Percentiles rank a stretch among this genome's conserved stretches.
Conservation (phyloP, 2,797 vertebrate species). For the Iguana delicatissima region DNA sequence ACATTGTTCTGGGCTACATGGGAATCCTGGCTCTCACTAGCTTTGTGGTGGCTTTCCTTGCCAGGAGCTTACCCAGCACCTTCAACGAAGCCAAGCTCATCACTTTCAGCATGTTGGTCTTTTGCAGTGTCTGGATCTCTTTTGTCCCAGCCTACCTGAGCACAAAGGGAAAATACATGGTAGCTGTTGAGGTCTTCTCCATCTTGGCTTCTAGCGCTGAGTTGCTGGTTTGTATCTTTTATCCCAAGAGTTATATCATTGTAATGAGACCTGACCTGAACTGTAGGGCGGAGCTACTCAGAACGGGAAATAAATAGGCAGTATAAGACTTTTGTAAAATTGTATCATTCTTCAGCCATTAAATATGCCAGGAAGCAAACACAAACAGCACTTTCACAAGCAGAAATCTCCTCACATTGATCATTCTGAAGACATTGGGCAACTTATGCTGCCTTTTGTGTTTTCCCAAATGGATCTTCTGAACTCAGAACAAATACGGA, state of each 20-base stretch:
- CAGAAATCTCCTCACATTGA: no score
- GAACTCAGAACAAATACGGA: no score
- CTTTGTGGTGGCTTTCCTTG: background rate
- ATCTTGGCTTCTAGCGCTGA: conserved; percentile 1
- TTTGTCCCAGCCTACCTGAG: background rate
- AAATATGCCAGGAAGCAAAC: no score
- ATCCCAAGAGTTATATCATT: background rate
- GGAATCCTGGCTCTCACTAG: background rate
- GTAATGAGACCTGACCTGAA: background rate
- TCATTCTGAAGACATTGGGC: no score
- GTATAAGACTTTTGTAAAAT: background rate
- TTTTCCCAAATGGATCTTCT: no score
- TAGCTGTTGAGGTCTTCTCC: background rate
- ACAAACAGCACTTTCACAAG: no score
- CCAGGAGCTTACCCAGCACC: background rate
- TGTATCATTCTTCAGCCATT: background rate
- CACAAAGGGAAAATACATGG: background rate
- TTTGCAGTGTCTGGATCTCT: background rate
- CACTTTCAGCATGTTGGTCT: conserved; percentile 1
- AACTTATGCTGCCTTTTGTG: no score
- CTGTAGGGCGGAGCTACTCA: background rate
- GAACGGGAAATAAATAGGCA: background rate
- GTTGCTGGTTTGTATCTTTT: conserved; percentile 1
- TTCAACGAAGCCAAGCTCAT: conserved; percentile 17
- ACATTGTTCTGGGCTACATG: background rate